These are phyloP conservation scores for Conopomorpha cramerella DNA, from an alignment of 1,140 invertebrate species.

Conservation along the genomic window DNA sequence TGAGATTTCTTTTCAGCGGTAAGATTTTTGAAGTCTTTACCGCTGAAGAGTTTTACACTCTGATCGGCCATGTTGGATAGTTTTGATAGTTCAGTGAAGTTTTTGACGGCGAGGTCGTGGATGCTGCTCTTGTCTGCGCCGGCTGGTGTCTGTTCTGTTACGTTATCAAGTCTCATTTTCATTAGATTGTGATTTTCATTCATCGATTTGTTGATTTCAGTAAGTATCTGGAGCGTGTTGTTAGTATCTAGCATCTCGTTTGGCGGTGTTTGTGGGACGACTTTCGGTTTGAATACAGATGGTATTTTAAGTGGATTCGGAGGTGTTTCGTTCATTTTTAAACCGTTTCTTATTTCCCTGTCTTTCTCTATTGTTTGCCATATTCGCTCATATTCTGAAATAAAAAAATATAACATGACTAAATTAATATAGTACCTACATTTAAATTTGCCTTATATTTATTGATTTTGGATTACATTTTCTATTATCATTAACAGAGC, in stretches of 20 bases:
- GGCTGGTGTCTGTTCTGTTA: slow-evolving; percentile 7
- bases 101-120: slow-evolving; percentile 42
- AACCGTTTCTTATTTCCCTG: slow-evolving; percentile 26
- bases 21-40: slow-evolving; percentile 29
- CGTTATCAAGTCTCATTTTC: slow-evolving; percentile 36
- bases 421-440: no score
- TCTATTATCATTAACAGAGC: no score
- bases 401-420: not conserved
- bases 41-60: slow-evolving; percentile 46
- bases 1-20: slow-evolving; percentile 37
- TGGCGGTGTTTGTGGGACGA: slow-evolving; percentile 5
- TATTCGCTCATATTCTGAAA: slow-evolving; percentile 41
- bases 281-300: no score
- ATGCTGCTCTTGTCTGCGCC: slow-evolving; percentile 42
- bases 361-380: slow-evolving; percentile 45
- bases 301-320: not conserved
- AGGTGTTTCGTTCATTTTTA: no score
- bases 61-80: slow-evolving; percentile 52
- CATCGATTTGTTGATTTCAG: slow-evolving; percentile 52
- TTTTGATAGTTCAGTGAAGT: slow-evolving; percentile 45
- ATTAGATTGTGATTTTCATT: slow-evolving; percentile 52
- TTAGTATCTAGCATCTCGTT: slow-evolving; percentile 24
- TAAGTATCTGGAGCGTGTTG: slow-evolving; percentile 36
- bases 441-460: no score
- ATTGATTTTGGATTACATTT: no score